Evolutionary conservation across 2,113 vertebrate genomes (phyloP).

Genomic region (Odocoileus hemionus): DNA sequence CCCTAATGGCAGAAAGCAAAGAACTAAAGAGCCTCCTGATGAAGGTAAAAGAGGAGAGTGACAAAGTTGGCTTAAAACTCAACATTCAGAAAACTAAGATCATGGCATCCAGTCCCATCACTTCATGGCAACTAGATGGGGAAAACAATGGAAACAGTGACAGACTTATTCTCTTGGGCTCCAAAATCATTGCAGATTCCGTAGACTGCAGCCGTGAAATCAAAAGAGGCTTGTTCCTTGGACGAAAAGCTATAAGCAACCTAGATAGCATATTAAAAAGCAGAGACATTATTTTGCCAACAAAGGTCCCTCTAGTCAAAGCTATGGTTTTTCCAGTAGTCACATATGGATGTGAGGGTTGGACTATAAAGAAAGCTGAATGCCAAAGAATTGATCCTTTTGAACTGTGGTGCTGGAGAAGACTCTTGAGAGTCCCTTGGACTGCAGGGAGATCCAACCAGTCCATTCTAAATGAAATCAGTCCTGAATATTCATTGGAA

Average conservation of each 20-base stretch:
- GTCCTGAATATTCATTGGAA: not conserved
- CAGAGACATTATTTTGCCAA: not conserved
- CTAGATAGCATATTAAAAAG: not conserved
- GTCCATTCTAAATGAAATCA: not conserved
- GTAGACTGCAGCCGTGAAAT: not conserved
- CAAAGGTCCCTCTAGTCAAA: not conserved
- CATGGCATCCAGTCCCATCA: not conserved
- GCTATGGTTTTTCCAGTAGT: not conserved
- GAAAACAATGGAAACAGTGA: not conserved
- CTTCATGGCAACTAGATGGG: not conserved
- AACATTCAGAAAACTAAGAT: not conserved
- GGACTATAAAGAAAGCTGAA: not conserved
- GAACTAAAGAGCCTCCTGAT: not conserved
- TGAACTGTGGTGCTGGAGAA: not conserved
- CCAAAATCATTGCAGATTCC: not conserved
- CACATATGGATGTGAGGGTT: not conserved
- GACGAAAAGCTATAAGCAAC: not conserved
- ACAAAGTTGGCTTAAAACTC: not conserved
- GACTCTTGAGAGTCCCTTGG: not conserved
- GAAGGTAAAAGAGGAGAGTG: not conserved
- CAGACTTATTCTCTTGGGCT: not conserved
- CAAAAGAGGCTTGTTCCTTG: not conserved
- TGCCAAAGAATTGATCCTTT: not conserved
- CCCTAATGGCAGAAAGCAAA: not conserved
- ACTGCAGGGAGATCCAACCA: not conserved